A percentile compares a stretch with the other conserved stretches of the same genome.
Conservation (phyloP, 2,888 invertebrate genomes). For the Xylocampa areola region DNA sequence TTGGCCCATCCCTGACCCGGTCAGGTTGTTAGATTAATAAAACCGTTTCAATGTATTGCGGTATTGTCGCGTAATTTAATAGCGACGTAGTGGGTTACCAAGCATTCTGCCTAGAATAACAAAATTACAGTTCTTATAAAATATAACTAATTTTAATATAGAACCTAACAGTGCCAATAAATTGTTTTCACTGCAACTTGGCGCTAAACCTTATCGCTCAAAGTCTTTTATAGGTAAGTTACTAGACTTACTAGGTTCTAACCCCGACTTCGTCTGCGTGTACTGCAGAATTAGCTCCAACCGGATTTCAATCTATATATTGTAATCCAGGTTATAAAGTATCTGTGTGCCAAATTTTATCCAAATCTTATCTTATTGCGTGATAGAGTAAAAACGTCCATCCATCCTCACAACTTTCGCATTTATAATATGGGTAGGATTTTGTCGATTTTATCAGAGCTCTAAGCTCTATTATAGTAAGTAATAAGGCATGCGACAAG, state of each 20-base stretch:
- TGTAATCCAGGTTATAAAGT: too few species aligned
- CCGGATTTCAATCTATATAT: too few species aligned
- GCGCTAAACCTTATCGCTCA: slow-evolving; percentile 34
- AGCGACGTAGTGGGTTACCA: neutral
- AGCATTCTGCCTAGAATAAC: too few species aligned
- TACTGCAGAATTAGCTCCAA: too few species aligned
- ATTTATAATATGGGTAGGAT: too few species aligned
- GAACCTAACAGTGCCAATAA: neutral
- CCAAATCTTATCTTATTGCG: too few species aligned
- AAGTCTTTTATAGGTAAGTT: slow-evolving; percentile 26
- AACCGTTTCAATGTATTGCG: slow-evolving; percentile 4
- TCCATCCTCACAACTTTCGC: too few species aligned
- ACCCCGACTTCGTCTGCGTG: too few species aligned
- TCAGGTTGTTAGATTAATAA: slow-evolving; percentile 17
- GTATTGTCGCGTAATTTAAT: slow-evolving; percentile 5
- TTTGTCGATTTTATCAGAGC: slow-evolving; percentile 37
- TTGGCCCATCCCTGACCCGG: slow-evolving; percentile 26
- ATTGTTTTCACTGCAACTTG: slow-evolving; percentile 16
- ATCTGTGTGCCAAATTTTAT: too few species aligned
- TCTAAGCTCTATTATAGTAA: slow-evolving; percentile 38
- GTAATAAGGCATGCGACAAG: slow-evolving; percentile 44
- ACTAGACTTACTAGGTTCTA: too few species aligned
- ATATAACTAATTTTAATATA: neutral
- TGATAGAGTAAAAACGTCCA: too few species aligned
- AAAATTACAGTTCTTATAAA: too few species aligned